Evolutionary conservation across 2,113 vertebrate genomes (phyloP).

Genomic region (Oenanthe oenanthe): DNA sequence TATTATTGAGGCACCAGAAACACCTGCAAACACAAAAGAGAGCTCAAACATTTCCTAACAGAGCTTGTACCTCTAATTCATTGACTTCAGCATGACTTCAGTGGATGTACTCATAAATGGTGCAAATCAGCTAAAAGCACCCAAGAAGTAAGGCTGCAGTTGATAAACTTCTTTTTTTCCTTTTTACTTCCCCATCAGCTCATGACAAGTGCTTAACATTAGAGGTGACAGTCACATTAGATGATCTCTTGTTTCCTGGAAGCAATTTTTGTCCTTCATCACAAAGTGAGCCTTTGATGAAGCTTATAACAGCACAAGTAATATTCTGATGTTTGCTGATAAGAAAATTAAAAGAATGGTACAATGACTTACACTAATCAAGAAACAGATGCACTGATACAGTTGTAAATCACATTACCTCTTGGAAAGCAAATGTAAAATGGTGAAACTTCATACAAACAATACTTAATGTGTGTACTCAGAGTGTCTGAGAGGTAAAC

Average conservation of each 20-base stretch:
- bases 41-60: background rate
- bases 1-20: background rate
- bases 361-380: background rate
- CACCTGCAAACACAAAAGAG: background rate
- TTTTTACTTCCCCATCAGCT: background rate
- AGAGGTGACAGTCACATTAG: background rate
- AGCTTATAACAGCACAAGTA: conserved; percentile 1
- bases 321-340: background rate
- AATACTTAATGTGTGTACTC: background rate
- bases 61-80: background rate
- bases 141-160: background rate
- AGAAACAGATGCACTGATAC: background rate
- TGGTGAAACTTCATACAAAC: background rate
- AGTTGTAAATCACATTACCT: conserved; percentile 6
- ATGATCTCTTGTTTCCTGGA: background rate
- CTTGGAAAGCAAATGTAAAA: background rate
- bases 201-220: background rate
- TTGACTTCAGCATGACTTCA: background rate
- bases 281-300: background rate
- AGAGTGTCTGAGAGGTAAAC: background rate
- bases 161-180: background rate
- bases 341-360: conserved; percentile 22
- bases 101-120: background rate
- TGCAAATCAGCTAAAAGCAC: background rate
- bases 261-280: background rate